Percentiles rank a stretch among this genome's conserved stretches.
Evolutionary conservation across 2,113 vertebrate species (phyloP).

Genomic region (Bettongia penicillata): DNA sequence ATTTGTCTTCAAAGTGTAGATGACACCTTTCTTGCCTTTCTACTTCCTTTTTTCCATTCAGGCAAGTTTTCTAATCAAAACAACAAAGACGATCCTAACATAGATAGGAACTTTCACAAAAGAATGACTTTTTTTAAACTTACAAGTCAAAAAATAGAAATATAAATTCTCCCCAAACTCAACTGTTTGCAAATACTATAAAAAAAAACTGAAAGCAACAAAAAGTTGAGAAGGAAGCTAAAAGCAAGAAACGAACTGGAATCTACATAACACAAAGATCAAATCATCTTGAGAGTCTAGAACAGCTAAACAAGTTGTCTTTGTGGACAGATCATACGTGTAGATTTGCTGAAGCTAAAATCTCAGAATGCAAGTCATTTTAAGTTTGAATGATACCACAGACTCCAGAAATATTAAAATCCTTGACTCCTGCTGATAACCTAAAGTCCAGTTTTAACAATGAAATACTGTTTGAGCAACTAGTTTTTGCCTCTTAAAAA

Average conservation of each 20-base stretch:
- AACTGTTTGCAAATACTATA: slow-evolving; percentile 50
- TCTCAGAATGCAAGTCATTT: slow-evolving; percentile 13
- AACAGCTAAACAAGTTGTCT: slow-evolving; percentile 28
- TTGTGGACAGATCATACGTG: slow-evolving; percentile 25
- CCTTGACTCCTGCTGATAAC: background rate
- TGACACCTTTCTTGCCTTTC: slow-evolving; percentile 5
- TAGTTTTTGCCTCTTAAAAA: slow-evolving; percentile 21
- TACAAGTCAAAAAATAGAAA: slow-evolving; percentile 37
- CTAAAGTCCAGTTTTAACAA: background rate
- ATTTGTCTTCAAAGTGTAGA: slow-evolving; percentile 50
- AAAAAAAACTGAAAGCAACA: slow-evolving; percentile 45
- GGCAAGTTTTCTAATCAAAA: slow-evolving; percentile 55
- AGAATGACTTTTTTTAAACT: slow-evolving; percentile 37
- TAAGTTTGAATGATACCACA: slow-evolving; percentile 31
- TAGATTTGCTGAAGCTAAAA: slow-evolving; percentile 56
- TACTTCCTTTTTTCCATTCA: slow-evolving; percentile 19
- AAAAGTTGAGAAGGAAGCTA: slow-evolving; percentile 29
- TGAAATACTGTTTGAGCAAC: slow-evolving; percentile 53
- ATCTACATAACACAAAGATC: slow-evolving; percentile 32
- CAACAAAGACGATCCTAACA: slow-evolving; percentile 34
- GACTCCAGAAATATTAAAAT: slow-evolving; percentile 51
- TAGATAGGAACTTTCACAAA: slow-evolving; percentile 15
- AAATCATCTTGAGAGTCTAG: slow-evolving; percentile 35
- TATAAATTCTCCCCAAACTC: slow-evolving; percentile 8
- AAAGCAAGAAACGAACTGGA: slow-evolving; percentile 47